These are phyloP conservation scores for Barbus barbus DNA, from an alignment of 2,113 vertebrate species.

Conservation along the genomic window DNA sequence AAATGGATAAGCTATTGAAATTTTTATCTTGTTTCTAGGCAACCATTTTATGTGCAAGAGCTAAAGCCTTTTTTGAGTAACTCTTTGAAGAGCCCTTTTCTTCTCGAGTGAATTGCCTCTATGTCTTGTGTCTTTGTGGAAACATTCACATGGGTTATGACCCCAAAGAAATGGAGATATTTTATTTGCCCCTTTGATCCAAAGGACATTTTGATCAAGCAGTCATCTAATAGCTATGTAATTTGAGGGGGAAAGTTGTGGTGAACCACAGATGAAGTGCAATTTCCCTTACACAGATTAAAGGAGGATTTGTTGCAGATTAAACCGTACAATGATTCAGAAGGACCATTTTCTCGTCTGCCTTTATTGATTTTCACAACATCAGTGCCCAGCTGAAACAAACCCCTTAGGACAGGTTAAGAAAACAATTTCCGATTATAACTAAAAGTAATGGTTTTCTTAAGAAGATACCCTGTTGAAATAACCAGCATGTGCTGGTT, in stretches of 20 bases:
- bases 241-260: neutral
- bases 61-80: slow-evolving; percentile 13
- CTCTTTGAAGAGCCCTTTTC: slow-evolving; percentile 25
- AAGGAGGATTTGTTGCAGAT: neutral
- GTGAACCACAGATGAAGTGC: neutral
- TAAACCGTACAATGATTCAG: neutral
- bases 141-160: neutral
- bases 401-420: neutral
- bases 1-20: slow-evolving; percentile 13
- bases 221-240: neutral
- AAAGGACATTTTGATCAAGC: slow-evolving; percentile 4
- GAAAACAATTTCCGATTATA: too few relatives aligned
- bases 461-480: too few relatives aligned
- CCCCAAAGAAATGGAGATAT: neutral
- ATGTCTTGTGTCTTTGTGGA: neutral
- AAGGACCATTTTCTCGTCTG: neutral
- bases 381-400: neutral
- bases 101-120: slow-evolving; percentile 19
- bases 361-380: neutral
- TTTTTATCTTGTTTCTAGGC: slow-evolving; percentile 47
- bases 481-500: too few relatives aligned
- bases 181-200: neutral
- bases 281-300: neutral
- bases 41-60: slow-evolving; percentile 29
- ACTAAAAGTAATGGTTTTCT: too few relatives aligned